phyloP scores from a whole-genome alignment of 2,888 invertebrate genomes.

The Acrobasis suavella region DNA sequence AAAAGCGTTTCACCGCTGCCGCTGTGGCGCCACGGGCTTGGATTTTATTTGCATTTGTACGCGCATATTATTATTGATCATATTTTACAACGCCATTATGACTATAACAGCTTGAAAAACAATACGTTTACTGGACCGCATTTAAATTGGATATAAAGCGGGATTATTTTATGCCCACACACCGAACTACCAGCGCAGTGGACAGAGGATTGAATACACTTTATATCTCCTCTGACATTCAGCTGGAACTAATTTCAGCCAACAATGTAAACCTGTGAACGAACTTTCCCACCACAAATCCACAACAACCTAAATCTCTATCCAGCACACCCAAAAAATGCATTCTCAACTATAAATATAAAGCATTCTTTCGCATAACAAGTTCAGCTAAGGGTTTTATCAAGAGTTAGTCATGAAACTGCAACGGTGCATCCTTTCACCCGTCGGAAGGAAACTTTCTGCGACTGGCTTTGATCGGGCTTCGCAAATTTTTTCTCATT shows the following conservation, averaged over 20 bases:
- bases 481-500: slow-evolving; percentile 51
- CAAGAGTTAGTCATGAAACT: slow-evolving; percentile 30
- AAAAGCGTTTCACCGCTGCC: no score
- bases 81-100: background rate
- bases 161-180: slow-evolving; percentile 20
- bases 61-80: no score
- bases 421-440: slow-evolving; percentile 61
- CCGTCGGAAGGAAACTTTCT: slow-evolving; percentile 53
- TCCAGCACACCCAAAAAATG: slow-evolving; percentile 31
- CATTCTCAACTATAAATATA: slow-evolving; percentile 34
- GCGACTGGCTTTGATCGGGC: slow-evolving; percentile 39
- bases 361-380: slow-evolving; percentile 31
- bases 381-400: background rate
- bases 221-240: slow-evolving; percentile 60
- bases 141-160: slow-evolving; percentile 23
- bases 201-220: slow-evolving; percentile 47
- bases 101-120: background rate
- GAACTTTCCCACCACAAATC: slow-evolving; percentile 40
- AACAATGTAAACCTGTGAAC: slow-evolving; percentile 61
- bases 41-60: no score
- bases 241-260: slow-evolving; percentile 65
- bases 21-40: no score
- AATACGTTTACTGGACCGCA: slow-evolving; percentile 11
- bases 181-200: slow-evolving; percentile 31
- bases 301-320: slow-evolving; percentile 33